Percentiles rank a stretch among this genome's conserved stretches.
Evolutionary conservation across 1,140 invertebrate genomes (phyloP).

Genomic region (Pseudomyrmex sp.): DNA sequence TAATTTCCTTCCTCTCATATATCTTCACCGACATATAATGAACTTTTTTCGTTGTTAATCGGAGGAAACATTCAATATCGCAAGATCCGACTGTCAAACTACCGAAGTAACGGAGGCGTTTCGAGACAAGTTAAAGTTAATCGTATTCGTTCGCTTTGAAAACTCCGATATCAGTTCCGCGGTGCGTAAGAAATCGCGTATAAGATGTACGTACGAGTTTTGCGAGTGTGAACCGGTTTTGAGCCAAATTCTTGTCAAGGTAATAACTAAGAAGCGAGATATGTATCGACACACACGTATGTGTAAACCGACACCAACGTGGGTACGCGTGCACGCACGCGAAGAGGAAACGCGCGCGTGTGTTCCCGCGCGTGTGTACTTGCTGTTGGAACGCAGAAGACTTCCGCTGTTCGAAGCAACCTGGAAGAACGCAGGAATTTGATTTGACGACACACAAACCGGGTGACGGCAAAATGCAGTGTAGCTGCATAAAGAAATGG

Average conservation of each 20-base stretch:
- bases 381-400: slow-evolving; percentile 53
- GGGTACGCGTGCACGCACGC: background rate
- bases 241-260: slow-evolving; percentile 70
- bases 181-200: background rate
- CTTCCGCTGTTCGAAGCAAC: slow-evolving; percentile 67
- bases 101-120: background rate
- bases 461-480: slow-evolving; percentile 10
- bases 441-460: slow-evolving; percentile 65
- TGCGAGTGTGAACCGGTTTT: slow-evolving; percentile 17
- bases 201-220: background rate
- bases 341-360: background rate
- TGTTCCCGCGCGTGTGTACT: background rate
- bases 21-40: background rate
- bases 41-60: slow-evolving; percentile 16
- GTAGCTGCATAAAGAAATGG: slow-evolving; percentile 13
- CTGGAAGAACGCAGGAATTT: slow-evolving; percentile 65
- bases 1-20: slow-evolving; percentile 31
- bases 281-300: slow-evolving; percentile 10
- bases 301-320: background rate
- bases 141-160: background rate
- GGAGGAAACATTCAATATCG: background rate
- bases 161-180: background rate
- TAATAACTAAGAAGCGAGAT: slow-evolving; percentile 54
- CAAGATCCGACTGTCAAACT: background rate
- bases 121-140: background rate